These are phyloP conservation scores for Agrilus mali DNA, from an alignment of 2,888 invertebrate species.

Conservation along the genomic window DNA sequence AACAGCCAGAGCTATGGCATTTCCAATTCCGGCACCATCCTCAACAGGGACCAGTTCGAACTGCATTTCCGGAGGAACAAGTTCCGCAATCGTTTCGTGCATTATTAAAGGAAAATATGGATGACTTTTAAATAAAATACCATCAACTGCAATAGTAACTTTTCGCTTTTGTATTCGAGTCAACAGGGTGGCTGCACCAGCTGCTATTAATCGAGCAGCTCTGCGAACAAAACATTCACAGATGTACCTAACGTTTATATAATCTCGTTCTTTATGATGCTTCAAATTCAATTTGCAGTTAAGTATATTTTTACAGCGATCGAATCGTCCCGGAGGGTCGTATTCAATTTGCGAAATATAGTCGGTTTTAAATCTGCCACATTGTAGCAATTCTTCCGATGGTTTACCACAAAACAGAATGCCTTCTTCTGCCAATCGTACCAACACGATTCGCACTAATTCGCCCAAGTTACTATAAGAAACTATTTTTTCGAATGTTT, in stretches of 20 bases:
- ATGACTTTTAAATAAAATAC: conserved; percentile 87
- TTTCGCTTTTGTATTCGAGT: conserved; percentile 74
- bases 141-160: conserved; percentile 89
- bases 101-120: conserved; percentile 88
- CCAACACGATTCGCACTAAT: conserved; percentile 68
- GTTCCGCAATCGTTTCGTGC: conserved; percentile 67
- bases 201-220: conserved; percentile 80
- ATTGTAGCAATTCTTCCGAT: conserved; percentile 58
- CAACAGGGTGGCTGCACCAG: conserved; percentile 73
- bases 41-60: conserved; percentile 83
- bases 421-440: conserved; percentile 60
- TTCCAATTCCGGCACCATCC: conserved; percentile 83
- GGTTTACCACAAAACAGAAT: conserved; percentile 70
- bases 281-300: conserved; percentile 65
- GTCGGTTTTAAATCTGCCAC: conserved; percentile 84
- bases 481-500: conserved; percentile 91
- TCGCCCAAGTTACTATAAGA: conserved; percentile 97
- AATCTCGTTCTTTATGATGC: conserved; percentile 73
- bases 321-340: conserved; percentile 60
- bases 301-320: conserved; percentile 61
- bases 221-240: conserved; percentile 79
- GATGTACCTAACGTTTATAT: conserved; percentile 75
- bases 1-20: conserved; percentile 87
- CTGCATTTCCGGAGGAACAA: conserved; percentile 59
- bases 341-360: conserved; percentile 92